These are phyloP conservation scores for Dipodomys spectabilis DNA, from an alignment of 2,113 vertebrate species.

Conservation along the genomic window DNA sequence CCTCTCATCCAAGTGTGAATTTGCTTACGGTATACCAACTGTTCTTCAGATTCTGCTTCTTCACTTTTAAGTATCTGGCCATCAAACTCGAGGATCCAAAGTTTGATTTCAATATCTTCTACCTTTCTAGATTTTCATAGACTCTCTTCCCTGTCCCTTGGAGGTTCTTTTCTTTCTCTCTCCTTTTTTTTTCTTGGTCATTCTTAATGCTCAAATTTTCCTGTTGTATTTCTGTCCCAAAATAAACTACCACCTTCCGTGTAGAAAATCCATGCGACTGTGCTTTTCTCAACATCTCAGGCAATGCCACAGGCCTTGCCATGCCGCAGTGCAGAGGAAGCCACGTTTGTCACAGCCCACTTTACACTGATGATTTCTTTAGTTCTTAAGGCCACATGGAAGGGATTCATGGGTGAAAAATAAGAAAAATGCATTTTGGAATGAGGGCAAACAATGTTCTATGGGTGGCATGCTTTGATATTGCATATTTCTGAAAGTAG, in stretches of 20 bases:
- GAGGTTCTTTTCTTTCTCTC: background rate
- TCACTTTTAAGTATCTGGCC: background rate
- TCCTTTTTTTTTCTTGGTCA: background rate
- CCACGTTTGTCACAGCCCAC: background rate
- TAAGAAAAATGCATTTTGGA: background rate
- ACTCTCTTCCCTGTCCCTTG: background rate
- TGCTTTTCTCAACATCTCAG: background rate
- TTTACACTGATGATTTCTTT: background rate
- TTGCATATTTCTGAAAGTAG: background rate
- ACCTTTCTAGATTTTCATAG: background rate
- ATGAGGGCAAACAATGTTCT: background rate
- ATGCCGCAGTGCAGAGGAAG: background rate
- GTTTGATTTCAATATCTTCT: background rate
- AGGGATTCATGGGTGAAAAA: background rate
- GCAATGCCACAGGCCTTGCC: no score
- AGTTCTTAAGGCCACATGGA: background rate
- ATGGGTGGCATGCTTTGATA: background rate
- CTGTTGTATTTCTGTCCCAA: background rate
- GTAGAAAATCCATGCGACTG: background rate
- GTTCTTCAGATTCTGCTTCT: background rate
- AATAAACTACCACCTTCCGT: slow-evolving; percentile 28
- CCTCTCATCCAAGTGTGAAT: background rate
- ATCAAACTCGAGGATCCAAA: background rate
- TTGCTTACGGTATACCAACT: background rate
- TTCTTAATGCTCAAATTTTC: background rate